These are phyloP conservation scores for Acrocephalus arundinaceus DNA, from an alignment of 2,113 vertebrate species.

Conservation along the genomic window DNA sequence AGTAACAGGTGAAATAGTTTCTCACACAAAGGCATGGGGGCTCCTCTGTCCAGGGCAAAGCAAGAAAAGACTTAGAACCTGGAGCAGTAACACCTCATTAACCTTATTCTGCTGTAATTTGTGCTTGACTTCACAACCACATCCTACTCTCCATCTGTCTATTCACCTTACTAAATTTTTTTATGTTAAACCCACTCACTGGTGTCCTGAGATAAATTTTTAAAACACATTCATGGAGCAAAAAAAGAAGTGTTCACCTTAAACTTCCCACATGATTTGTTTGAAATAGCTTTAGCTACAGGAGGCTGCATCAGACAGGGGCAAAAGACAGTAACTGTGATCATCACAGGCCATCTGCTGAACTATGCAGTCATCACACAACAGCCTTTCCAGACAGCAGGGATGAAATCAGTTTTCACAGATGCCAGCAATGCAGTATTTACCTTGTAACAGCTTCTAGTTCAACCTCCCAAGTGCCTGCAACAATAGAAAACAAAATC, in stretches of 20 bases:
- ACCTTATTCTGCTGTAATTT: neutral
- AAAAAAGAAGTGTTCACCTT: neutral
- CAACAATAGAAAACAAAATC: neutral
- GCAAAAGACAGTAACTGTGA: slow-evolving; percentile 31
- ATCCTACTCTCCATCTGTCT: neutral
- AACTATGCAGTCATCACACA: slow-evolving; percentile 72
- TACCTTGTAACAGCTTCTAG: neutral
- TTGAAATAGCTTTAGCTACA: neutral
- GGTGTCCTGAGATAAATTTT: neutral
- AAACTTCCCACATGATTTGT: neutral
- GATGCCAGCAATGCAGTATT: neutral
- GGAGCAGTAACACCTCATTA: neutral
- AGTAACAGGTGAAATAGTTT: neutral
- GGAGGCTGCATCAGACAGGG: slow-evolving; percentile 65
- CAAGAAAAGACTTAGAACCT: neutral
- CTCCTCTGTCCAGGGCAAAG: neutral
- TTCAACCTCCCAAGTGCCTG: neutral
- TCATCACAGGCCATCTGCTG: slow-evolving; percentile 68
- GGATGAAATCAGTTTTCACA: rapidly evolving
- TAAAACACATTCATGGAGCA: neutral
- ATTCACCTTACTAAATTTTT: neutral
- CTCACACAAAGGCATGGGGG: neutral
- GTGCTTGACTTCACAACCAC: neutral
- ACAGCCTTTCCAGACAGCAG: neutral
- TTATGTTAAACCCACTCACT: neutral